Evolutionary conservation across 2,113 vertebrate genomes (phyloP).

Genomic region (Lonchura striata): DNA sequence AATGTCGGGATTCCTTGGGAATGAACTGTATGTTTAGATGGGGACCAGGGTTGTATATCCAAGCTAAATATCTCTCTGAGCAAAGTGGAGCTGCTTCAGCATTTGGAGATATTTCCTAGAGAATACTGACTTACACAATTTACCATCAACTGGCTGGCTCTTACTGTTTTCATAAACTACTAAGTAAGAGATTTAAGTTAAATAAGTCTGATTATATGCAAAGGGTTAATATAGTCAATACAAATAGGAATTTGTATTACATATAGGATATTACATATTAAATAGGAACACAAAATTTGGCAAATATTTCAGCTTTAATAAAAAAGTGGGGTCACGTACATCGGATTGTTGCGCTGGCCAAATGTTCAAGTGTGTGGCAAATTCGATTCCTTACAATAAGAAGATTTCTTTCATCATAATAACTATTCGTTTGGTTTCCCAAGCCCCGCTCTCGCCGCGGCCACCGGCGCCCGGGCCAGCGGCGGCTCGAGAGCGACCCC

Average conservation of each 20-base stretch:
- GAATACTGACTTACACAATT: not conserved
- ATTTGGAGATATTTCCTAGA: not conserved
- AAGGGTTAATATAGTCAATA: not conserved
- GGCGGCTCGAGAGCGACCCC: conserved; percentile 18
- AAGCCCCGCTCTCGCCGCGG: too few species aligned
- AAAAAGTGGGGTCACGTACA: rapidly evolving
- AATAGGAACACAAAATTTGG: not conserved
- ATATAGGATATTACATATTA: too few species aligned
- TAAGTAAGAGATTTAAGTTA: not conserved
- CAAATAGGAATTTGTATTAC: too few species aligned
- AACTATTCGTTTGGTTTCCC: too few species aligned
- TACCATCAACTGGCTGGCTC: not conserved
- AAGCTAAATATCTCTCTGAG: not conserved
- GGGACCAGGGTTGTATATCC: not conserved
- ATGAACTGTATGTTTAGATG: not conserved
- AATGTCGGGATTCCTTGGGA: not conserved
- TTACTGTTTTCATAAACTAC: not conserved
- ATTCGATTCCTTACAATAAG: not conserved
- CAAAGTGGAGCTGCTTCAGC: not conserved
- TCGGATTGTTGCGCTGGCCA: not conserved
- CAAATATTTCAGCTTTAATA: not conserved
- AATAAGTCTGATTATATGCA: not conserved
- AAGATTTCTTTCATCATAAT: too few species aligned
- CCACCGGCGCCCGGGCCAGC: rapidly evolving
- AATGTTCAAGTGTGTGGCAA: not conserved